Evolutionary conservation across 1,140 invertebrate genomes (phyloP).

Genomic region (Lepidotrigona ventralis): DNA sequence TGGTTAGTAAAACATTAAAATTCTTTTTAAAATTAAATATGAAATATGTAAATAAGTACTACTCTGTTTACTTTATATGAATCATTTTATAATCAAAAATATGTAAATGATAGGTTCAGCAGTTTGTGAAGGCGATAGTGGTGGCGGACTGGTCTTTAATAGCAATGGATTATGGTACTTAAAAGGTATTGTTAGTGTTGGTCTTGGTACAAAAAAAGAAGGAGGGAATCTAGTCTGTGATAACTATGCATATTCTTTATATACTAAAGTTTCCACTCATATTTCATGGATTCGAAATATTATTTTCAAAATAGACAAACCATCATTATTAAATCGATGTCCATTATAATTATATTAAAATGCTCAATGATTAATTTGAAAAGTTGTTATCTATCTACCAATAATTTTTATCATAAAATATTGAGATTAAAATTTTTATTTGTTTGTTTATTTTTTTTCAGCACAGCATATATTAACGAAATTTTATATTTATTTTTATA

Average conservation of each 20-base stretch:
- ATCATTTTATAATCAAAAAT: neutral
- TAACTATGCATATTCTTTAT: constrained; percentile 72
- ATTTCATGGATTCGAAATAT: constrained; percentile 73
- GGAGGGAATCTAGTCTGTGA: constrained; percentile 66
- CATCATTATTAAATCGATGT: constrained; percentile 58
- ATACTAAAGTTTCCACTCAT: constrained; percentile 72
- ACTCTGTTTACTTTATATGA: neutral
- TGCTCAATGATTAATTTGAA: neutral
- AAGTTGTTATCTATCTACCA: neutral
- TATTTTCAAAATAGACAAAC: constrained; percentile 59
- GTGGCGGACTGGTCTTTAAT: constrained; percentile 74
- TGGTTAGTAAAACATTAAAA: constrained; percentile 62
- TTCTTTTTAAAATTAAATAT: neutral
- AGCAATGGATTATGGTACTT: constrained; percentile 70
- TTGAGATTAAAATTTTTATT: too few species aligned
- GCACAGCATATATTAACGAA: neutral
- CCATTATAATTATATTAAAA: neutral
- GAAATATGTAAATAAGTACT: neutral
- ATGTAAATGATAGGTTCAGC: constrained; percentile 71
- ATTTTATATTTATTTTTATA: neutral
- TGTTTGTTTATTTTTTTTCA: too few species aligned
- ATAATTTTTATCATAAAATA: too few species aligned
- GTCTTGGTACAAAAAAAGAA: constrained; percentile 57
- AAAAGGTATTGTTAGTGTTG: constrained; percentile 75
- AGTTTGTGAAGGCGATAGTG: constrained; percentile 77